Conservation (phyloP, 2,888 invertebrate genomes). For the Hypena proboscidalis region DNA sequence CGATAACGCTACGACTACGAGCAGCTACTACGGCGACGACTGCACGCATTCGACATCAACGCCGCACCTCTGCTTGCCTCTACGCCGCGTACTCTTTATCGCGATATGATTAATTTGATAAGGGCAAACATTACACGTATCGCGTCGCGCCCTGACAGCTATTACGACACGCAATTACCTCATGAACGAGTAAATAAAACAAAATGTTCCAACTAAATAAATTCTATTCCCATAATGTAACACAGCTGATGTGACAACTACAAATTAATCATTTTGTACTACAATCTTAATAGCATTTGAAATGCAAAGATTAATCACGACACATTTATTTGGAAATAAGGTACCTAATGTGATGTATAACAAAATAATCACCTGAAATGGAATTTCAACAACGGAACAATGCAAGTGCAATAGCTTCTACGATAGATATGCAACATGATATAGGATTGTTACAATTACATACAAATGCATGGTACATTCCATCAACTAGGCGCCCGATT, state of each 20-base stretch:
- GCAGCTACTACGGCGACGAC: conserved; percentile 39
- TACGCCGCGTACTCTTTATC: conserved; percentile 57
- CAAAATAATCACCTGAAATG: conserved; percentile 26
- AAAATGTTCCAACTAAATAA: conserved; percentile 60
- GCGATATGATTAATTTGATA: conserved; percentile 66
- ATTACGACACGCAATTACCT: conserved; percentile 42
- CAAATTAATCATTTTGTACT: conserved; percentile 66
- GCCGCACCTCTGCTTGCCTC: conserved; percentile 47
- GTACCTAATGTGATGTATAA: conserved; percentile 25
- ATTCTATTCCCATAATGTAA: conserved; percentile 66
- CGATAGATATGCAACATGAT: conserved; percentile 2
- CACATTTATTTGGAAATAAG: conserved; percentile 28
- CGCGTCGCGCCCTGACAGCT: conserved; percentile 38
- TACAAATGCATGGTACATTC: conserved; percentile 1
- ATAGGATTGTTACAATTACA: conserved; percentile 6
- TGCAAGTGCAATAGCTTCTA: conserved; percentile 12
- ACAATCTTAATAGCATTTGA: conserved; percentile 50
- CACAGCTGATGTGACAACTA: conserved; percentile 62
- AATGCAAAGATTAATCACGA: conserved; percentile 45
- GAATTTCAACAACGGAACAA: conserved; percentile 20
- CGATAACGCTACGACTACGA: conserved; percentile 69
- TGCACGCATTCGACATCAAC: conserved; percentile 65
- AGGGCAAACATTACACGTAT: conserved; percentile 46
- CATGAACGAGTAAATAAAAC: conserved; percentile 58
- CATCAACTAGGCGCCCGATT: conserved; percentile 2